phyloP scores from a whole-genome alignment of 1,140 invertebrate genomes.

The Eufriesea mexicana region DNA sequence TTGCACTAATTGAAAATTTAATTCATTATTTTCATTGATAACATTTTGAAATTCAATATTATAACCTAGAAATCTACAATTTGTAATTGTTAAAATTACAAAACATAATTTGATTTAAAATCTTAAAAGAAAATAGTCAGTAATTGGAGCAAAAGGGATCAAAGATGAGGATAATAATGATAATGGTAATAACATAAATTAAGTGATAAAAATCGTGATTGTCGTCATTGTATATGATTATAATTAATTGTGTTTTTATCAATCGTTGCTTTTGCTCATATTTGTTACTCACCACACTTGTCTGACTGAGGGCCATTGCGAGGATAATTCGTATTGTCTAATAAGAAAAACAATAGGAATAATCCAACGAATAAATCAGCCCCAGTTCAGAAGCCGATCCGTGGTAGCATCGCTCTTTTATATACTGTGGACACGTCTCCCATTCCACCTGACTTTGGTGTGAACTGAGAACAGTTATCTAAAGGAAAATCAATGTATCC shows the following conservation, averaged over 20 bases:
- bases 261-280: slow-evolving; percentile 40
- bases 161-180: slow-evolving; percentile 4
- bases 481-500: slow-evolving; percentile 6
- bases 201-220: slow-evolving; percentile 21
- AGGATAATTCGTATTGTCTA: slow-evolving; percentile 69
- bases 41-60: not conserved
- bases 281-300: slow-evolving; percentile 82
- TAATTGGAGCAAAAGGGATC: not conserved
- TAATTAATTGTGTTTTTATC: slow-evolving; percentile 32
- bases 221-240: slow-evolving; percentile 27
- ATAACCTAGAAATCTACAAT: not conserved
- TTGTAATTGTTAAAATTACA: slow-evolving; percentile 3
- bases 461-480: slow-evolving; percentile 29
- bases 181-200: slow-evolving; percentile 14
- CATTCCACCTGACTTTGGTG: slow-evolving; percentile 55
- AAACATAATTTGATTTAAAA: not conserved
- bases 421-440: slow-evolving; percentile 75
- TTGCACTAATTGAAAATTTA: not conserved
- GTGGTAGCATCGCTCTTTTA: slow-evolving; percentile 70
- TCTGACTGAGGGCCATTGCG: slow-evolving; percentile 83
- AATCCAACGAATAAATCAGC: slow-evolving; percentile 58
- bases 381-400: slow-evolving; percentile 66
- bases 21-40: not conserved
- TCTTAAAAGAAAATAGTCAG: not conserved
- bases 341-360: slow-evolving; percentile 66